Evolutionary conservation across 2,888 invertebrate genomes (phyloP), one percentile per base, ranked within the genome.

Genomic region (Chloroclysta siterata): DNA sequence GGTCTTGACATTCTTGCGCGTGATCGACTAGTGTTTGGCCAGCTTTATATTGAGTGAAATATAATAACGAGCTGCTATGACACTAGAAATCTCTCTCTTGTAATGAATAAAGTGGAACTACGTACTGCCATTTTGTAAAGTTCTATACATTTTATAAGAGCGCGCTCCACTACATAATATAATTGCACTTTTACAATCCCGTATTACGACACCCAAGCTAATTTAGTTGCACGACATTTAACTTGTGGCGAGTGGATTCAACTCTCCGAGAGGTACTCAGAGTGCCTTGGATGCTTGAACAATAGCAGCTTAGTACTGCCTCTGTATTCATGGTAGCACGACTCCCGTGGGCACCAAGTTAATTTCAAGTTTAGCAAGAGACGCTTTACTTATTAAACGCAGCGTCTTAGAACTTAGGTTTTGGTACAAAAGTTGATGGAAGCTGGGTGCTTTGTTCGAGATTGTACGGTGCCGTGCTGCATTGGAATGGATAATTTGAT

Each of bases 331-430:
- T 77, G 69, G 73, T 72, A 69, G 65, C 71, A 67, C 71, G 41
- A 39, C 57, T 81, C 81, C 89, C 89, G 69, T 68, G 90, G 86
- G 90, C 68, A 68, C 78, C 77, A 84, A 90, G 88, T 90, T 91
- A 90, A 91, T 92, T 90, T 87, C 84, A 90, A 92, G 88, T 91
- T 91, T 82, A 82, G 80, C 79, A 74, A 85, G 82, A 83, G 77
- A 74, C 81, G 81, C 78, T 77, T 86, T 82, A 85, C 80, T 90
- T 91, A 91, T 90, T 91, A 90, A 90, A 90, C 77, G 80, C 51
- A 84, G 82, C 84, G 78, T 88, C 88, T 86, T 85, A 83, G 69
- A 81, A 83, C 79, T 85, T 88, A 87, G 87, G 86, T 89, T 88
- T 86, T 83, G 81, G 84, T 77, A 76, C 75, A 79, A 82, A 83